Percentiles rank a stretch among this genome's conserved stretches.
Evolutionary conservation across 2,113 vertebrate genomes (phyloP).

Genomic region (Carettochelys insculpta): DNA sequence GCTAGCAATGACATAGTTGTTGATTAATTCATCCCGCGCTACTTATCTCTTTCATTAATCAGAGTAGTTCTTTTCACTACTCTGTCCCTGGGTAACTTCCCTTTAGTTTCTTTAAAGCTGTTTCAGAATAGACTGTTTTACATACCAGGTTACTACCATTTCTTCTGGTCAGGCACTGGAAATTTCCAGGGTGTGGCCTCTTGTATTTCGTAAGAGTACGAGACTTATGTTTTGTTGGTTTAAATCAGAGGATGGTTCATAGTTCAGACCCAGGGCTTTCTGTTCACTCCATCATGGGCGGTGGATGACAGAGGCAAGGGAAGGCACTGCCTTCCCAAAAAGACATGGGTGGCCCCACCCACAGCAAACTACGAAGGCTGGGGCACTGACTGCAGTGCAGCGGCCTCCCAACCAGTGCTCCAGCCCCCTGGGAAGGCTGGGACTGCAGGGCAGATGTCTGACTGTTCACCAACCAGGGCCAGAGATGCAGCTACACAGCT

Average conservation of each 20-base stretch:
- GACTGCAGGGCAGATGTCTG: too few relatives aligned
- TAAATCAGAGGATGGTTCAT: background rate
- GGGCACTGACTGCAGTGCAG: too few relatives aligned
- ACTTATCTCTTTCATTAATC: constrained; percentile 64
- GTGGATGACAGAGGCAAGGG: too few relatives aligned
- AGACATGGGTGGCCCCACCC: too few relatives aligned
- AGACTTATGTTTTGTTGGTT: background rate
- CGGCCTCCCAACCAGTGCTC: too few relatives aligned
- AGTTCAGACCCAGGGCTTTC: background rate
- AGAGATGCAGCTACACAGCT: too few relatives aligned
- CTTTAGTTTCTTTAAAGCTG: background rate
- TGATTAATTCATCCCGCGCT: constrained; percentile 70
- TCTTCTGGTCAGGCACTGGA: constrained; percentile 15
- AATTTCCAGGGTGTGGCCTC: constrained; percentile 33
- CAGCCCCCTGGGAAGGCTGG: too few relatives aligned
- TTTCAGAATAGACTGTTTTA: constrained; percentile 9
- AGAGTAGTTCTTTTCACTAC: constrained; percentile 38
- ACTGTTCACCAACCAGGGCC: too few relatives aligned
- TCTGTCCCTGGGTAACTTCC: constrained; percentile 42
- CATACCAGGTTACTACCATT: constrained; percentile 23
- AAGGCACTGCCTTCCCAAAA: too few relatives aligned
- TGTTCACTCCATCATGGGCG: too few relatives aligned
- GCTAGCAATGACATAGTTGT: constrained; percentile 53
- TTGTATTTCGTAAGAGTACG: constrained; percentile 19
- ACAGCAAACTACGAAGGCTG: too few relatives aligned